phyloP scores from a whole-genome alignment of 2,113 vertebrate species.

The Chascanopsetta lugubris region DNA sequence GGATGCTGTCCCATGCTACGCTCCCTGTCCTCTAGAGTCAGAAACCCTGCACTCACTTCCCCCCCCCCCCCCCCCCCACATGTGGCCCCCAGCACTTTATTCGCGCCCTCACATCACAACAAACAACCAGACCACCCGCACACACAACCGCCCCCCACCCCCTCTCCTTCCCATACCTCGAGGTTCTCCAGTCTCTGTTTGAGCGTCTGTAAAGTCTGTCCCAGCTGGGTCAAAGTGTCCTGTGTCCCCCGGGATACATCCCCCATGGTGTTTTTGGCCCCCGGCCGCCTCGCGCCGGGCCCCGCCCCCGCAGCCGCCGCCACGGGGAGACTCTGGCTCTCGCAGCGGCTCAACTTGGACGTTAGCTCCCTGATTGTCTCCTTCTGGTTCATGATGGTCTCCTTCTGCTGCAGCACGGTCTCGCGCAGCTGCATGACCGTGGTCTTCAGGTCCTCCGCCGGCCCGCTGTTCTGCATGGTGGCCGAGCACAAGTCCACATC shows the following conservation, averaged over 20 bases:
- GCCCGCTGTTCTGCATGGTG: constrained; percentile 87
- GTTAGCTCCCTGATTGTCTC: constrained; percentile 96
- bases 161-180: constrained; percentile 84
- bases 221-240: constrained; percentile 94
- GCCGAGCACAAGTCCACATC: constrained; percentile 94
- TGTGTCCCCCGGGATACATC: constrained; percentile 91
- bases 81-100: background rate
- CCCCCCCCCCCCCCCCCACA: constrained; percentile 1
- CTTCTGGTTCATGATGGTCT: constrained; percentile 95
- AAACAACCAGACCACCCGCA: background rate
- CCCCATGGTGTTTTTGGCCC: constrained; percentile 92
- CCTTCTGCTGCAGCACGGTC: constrained; percentile 95
- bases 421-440: constrained; percentile 93
- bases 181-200: constrained; percentile 95
- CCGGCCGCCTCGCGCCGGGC: constrained; percentile 78
- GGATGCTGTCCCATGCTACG: background rate
- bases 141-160: background rate
- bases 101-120: background rate
- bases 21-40: background rate
- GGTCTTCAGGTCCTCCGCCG: constrained; percentile 91
- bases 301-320: constrained; percentile 84
- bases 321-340: constrained; percentile 88
- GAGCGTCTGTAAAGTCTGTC: constrained; percentile 94
- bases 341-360: constrained; percentile 92
- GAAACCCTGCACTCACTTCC: background rate